Percentiles rank a stretch among this genome's conserved stretches.
Conservation (phyloP, 1,140 invertebrate genomes). For the Uloborus diversus region DNA sequence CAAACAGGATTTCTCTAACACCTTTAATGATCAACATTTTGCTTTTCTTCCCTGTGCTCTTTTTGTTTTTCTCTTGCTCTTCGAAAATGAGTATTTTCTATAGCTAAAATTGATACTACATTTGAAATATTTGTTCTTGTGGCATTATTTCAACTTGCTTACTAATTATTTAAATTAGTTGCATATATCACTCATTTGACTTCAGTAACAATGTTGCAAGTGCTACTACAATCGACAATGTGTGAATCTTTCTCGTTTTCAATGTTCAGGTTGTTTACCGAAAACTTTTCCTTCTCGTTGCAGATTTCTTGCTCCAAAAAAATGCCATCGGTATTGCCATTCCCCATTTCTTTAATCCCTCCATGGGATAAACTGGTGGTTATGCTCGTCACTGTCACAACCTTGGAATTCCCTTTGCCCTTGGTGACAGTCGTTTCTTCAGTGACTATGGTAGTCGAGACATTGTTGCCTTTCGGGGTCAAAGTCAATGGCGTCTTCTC, state of each 20-base stretch:
- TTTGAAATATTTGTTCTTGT: too few relatives aligned
- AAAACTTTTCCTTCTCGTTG: slow-evolving; percentile 10
- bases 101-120: too few relatives aligned
- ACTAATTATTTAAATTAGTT: neutral
- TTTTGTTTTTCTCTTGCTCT: too few relatives aligned
- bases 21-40: too few relatives aligned
- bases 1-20: too few relatives aligned
- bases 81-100: too few relatives aligned
- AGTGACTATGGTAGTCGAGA: slow-evolving; percentile 40
- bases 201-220: slow-evolving; percentile 44
- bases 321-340: neutral
- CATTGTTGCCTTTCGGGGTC: slow-evolving; percentile 9
- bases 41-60: too few relatives aligned
- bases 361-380: slow-evolving; percentile 36
- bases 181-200: slow-evolving; percentile 7
- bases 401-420: slow-evolving; percentile 38
- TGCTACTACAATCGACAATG: slow-evolving; percentile 35
- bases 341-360: neutral
- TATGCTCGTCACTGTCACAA: slow-evolving; percentile 38
- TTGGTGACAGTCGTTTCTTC: slow-evolving; percentile 44
- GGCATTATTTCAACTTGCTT: neutral
- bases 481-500: slow-evolving; percentile 11
- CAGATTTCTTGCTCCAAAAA: neutral
- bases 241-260: slow-evolving; percentile 2
- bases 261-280: slow-evolving; percentile 17